A percentile compares a stretch with the other conserved stretches of the same genome.
Evolutionary conservation across 2,888 invertebrate genomes (phyloP).

Genomic region (Emmelina monodactyla): DNA sequence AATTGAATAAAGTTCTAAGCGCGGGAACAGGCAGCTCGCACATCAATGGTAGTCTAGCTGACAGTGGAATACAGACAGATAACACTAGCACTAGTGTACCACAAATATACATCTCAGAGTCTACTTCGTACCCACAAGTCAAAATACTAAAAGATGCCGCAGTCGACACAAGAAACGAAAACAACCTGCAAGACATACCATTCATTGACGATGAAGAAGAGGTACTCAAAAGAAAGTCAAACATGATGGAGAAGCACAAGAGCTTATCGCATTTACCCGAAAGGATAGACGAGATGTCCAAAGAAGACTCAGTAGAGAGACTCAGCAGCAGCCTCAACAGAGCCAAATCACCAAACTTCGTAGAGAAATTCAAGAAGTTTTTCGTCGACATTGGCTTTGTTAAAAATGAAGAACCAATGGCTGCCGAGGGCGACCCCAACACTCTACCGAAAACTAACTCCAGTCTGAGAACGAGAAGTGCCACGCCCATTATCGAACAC

Average conservation of each 20-base stretch:
- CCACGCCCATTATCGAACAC: slow-evolving; percentile 31
- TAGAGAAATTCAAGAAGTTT: slow-evolving; percentile 56
- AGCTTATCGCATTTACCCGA: slow-evolving; percentile 57
- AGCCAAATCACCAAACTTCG: slow-evolving; percentile 53
- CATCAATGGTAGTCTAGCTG: slow-evolving; percentile 54
- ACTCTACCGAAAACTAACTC: slow-evolving; percentile 48
- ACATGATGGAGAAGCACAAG: slow-evolving; percentile 46
- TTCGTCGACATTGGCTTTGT: slow-evolving; percentile 50
- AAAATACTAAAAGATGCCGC: slow-evolving; percentile 50
- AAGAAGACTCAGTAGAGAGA: slow-evolving; percentile 38
- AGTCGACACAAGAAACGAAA: slow-evolving; percentile 53
- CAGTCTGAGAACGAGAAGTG: slow-evolving; percentile 41
- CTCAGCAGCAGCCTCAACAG: slow-evolving; percentile 44
- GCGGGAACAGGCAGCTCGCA: slow-evolving; percentile 54
- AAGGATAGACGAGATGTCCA: slow-evolving; percentile 38
- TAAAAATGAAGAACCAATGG: slow-evolving; percentile 29
- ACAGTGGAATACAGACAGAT: slow-evolving; percentile 57
- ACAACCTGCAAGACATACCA: slow-evolving; percentile 55
- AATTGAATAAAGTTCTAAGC: slow-evolving; percentile 49
- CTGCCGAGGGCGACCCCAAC: slow-evolving; percentile 20
- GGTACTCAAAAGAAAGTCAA: slow-evolving; percentile 31
- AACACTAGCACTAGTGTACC: slow-evolving; percentile 56
- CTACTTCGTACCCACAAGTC: slow-evolving; percentile 19
- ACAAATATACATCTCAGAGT: slow-evolving; percentile 43
- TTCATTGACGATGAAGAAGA: slow-evolving; percentile 57